A percentile compares a stretch with the other conserved stretches of the same genome.
Evolutionary conservation across 2,888 invertebrate genomes (phyloP).

Genomic region (Rhingia campestris): DNA sequence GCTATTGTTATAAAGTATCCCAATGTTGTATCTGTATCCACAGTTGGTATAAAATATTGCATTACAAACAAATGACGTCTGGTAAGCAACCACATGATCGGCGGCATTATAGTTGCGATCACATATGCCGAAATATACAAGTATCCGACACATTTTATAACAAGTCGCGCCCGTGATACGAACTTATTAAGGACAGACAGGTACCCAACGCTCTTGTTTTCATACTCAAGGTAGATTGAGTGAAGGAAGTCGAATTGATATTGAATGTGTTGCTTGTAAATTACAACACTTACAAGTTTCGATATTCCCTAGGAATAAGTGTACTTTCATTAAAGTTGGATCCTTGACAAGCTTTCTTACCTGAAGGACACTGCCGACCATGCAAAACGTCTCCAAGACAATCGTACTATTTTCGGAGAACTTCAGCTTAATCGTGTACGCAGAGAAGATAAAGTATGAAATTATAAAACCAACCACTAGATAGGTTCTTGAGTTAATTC

Average conservation of each 20-base stretch:
- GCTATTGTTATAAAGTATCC: constrained; percentile 67
- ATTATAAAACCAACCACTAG: constrained; percentile 49
- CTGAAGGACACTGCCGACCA: constrained; percentile 64
- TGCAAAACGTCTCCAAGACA: constrained; percentile 56
- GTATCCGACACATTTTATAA: constrained; percentile 35
- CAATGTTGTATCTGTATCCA: constrained; percentile 50
- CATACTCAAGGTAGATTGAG: constrained; percentile 54
- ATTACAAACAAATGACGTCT: constrained; percentile 57
- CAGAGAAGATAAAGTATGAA: constrained; percentile 52
- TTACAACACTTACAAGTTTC: constrained; percentile 50
- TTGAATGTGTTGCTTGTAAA: background rate
- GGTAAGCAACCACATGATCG: constrained; percentile 29
- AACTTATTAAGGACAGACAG: constrained; percentile 32
- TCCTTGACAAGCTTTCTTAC: background rate
- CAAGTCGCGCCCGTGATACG: constrained; percentile 29
- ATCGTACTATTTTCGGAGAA: constrained; percentile 51
- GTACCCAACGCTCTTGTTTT: constrained; percentile 48
- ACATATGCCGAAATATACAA: constrained; percentile 33
- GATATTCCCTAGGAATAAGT: constrained; percentile 44
- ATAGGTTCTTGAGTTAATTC: constrained; percentile 42
- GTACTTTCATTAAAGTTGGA: background rate
- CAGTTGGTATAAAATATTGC: constrained; percentile 67
- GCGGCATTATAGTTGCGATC: constrained; percentile 17
- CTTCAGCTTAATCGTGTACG: constrained; percentile 42
- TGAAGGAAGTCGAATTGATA: background rate